Percentiles rank a stretch among this genome's conserved stretches.
phyloP scores from a whole-genome alignment of 2,888 invertebrate species.

The Erynnis tages region DNA sequence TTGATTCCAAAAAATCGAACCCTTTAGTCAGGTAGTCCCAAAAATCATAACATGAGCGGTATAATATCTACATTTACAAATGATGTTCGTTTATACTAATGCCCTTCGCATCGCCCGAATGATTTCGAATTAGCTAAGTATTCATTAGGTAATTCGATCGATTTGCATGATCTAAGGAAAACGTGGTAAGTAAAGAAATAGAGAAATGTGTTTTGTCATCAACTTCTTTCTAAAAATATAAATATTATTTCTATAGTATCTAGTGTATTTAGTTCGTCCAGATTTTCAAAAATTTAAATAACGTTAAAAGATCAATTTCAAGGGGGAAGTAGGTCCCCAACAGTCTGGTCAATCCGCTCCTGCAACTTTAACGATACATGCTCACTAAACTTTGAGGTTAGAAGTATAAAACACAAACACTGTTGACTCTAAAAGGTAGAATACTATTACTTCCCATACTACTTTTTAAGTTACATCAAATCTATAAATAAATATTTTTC shows the following conservation, averaged over 20 bases:
- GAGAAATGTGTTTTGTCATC: not conserved
- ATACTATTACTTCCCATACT: no score
- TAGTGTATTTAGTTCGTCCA: not conserved
- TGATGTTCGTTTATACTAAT: conserved; percentile 51
- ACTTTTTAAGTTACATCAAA: no score
- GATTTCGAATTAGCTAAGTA: conserved; percentile 49
- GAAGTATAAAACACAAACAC: no score
- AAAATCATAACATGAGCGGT: conserved; percentile 24
- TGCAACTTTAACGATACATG: no score
- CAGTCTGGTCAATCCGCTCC: no score
- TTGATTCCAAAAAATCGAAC: conserved; percentile 4
- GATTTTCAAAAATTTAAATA: no score
- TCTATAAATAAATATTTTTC: not conserved
- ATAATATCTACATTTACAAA: conserved; percentile 41
- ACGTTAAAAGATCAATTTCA: no score
- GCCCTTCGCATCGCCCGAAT: conserved; percentile 33
- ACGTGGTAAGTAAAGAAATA: not conserved
- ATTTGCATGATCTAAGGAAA: not conserved
- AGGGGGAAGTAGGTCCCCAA: no score
- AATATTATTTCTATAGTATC: no score
- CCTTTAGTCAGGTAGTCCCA: conserved; percentile 3
- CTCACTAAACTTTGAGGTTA: no score
- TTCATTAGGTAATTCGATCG: conserved; percentile 17
- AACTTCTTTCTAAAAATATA: no score
- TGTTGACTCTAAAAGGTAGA: no score